phyloP scores from a whole-genome alignment of 2,888 invertebrate genomes.

The Napeogenes sylphis region DNA sequence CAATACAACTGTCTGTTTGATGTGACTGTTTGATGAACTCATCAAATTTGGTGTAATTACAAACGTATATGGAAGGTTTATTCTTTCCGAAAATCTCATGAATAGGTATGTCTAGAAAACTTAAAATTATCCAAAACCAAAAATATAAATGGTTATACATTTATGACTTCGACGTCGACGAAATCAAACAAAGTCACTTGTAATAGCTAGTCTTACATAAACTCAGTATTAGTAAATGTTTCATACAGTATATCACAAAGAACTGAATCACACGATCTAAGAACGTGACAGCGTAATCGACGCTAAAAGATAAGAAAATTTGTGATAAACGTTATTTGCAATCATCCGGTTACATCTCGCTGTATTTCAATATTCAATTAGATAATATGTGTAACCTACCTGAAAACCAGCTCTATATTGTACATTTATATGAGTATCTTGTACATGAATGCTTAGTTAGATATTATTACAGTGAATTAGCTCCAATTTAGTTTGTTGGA shows the following conservation, averaged over 20 bases:
- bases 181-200: not conserved
- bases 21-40: too few species aligned
- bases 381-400: conserved; percentile 13
- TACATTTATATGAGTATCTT: not conserved
- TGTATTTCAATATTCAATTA: conserved; percentile 16
- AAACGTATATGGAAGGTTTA: too few species aligned
- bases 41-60: too few species aligned
- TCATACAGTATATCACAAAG: not conserved
- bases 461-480: not conserved
- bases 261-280: conserved; percentile 10
- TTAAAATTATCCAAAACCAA: too few species aligned
- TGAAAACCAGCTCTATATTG: conserved; percentile 6
- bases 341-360: conserved; percentile 18
- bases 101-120: too few species aligned
- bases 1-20: too few species aligned
- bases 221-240: not conserved
- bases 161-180: too few species aligned
- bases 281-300: conserved; percentile 23
- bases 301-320: conserved; percentile 21
- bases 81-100: too few species aligned
- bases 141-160: too few species aligned
- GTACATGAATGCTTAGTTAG: too few species aligned
- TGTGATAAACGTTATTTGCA: conserved; percentile 21
- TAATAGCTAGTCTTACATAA: too few species aligned
- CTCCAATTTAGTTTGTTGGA: not conserved